A percentile compares a stretch with the other conserved stretches of the same genome.
phyloP scores from a whole-genome alignment of 2,888 invertebrate species.

The Nemoura dubitans region DNA sequence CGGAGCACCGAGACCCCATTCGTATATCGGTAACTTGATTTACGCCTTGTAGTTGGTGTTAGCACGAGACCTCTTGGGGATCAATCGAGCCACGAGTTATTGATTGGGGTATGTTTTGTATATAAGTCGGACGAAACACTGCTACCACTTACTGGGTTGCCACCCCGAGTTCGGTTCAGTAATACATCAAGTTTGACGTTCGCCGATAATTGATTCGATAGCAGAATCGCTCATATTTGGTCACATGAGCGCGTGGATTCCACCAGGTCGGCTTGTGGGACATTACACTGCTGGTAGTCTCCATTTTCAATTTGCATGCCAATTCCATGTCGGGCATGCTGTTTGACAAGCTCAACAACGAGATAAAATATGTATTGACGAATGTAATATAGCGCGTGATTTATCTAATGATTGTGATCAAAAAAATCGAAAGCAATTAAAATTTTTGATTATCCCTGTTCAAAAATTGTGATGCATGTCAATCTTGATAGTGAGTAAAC shows the following conservation, averaged over 20 bases:
- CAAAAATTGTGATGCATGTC: neutral
- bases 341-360: neutral
- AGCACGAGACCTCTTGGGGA: neutral
- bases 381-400: neutral
- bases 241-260: neutral
- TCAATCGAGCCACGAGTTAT: neutral
- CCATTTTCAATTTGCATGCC: conserved; percentile 4
- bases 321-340: neutral
- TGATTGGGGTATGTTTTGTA: neutral
- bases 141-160: conserved; percentile 5
- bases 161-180: conserved; percentile 34
- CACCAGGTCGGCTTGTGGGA: neutral
- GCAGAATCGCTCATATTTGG: conserved; percentile 13
- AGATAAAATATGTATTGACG: neutral
- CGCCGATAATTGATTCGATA: conserved; percentile 48
- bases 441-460: neutral
- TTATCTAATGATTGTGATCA: neutral
- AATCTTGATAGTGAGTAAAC: neutral
- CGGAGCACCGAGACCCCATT: no score
- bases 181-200: conserved; percentile 46
- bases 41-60: neutral
- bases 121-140: neutral
- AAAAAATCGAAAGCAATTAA: neutral
- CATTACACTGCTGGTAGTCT: neutral
- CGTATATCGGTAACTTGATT: neutral